Evolutionary conservation across 2,113 vertebrate genomes (phyloP).

Genomic region (Pygoscelis adeliae): DNA sequence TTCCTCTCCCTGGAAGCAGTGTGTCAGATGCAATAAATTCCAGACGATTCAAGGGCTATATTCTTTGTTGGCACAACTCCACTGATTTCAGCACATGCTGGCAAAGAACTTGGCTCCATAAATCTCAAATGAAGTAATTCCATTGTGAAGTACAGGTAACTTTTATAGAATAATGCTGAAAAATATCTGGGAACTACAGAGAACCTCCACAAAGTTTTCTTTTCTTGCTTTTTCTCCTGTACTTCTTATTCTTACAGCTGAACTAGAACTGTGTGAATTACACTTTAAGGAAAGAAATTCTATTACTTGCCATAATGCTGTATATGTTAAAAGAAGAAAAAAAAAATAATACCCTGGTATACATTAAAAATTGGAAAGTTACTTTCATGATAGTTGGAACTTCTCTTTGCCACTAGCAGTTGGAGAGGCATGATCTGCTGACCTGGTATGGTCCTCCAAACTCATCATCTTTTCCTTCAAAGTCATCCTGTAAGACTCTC

Average conservation of each 20-base stretch:
- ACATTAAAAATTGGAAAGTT: not conserved
- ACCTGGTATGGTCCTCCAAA: not conserved
- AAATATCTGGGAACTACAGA: not conserved
- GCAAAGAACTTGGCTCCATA: not conserved
- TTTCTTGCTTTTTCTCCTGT: not conserved
- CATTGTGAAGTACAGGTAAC: not conserved
- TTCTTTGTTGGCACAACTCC: not conserved
- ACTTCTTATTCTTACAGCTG: not conserved
- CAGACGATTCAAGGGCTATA: not conserved
- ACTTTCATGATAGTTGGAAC: not conserved
- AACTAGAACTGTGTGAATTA: not conserved
- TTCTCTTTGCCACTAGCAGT: not conserved
- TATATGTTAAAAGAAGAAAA: not conserved
- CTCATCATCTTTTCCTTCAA: not conserved
- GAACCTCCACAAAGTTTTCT: not conserved
- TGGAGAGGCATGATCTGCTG: not conserved
- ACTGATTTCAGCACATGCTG: not conserved
- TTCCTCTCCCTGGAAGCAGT: not conserved
- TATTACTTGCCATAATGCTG: not conserved
- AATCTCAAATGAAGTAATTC: slow-evolving; percentile 18
- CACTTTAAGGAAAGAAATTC: not conserved
- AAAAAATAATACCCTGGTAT: not conserved
- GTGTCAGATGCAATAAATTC: slow-evolving; percentile 18
- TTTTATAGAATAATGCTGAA: not conserved
- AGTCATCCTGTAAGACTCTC: not conserved